A percentile compares a stretch with the other conserved stretches of the same genome.
phyloP scores from a whole-genome alignment of 1,140 invertebrate species.

The Wiebesia pumilae region DNA sequence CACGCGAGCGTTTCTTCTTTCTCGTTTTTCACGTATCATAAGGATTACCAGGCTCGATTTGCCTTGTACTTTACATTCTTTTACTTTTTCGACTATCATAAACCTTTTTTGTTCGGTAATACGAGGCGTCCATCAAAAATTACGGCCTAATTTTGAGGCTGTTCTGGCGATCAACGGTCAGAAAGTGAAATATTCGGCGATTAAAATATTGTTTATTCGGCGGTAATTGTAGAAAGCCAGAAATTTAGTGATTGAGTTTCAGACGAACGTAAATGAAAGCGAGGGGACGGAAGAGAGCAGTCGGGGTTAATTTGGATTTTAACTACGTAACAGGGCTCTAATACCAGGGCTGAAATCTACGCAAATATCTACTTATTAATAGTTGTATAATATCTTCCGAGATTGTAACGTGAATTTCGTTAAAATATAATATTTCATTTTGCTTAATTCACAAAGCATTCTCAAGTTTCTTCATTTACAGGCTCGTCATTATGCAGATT shows the following conservation, averaged over 20 bases:
- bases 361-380: neutral
- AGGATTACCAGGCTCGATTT: neutral
- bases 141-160: neutral
- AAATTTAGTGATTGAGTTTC: neutral
- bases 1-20: neutral
- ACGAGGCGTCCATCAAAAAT: neutral
- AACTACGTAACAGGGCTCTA: neutral
- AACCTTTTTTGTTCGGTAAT: neutral
- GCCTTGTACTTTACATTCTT: neutral
- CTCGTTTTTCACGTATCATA: neutral
- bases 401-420: neutral
- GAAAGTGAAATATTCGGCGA: conserved; percentile 16
- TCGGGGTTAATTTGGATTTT: conserved; percentile 42
- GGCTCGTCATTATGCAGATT: no score
- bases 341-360: neutral
- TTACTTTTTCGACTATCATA: neutral
- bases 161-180: neutral
- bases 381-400: neutral
- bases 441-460: no score
- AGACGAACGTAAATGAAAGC: neutral
- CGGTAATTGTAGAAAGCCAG: neutral
- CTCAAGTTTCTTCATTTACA: no score
- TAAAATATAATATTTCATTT: no score
- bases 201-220: conserved; percentile 23
- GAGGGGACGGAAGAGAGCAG: neutral